Percentiles rank a stretch among this genome's conserved stretches.
phyloP scores from a whole-genome alignment of 2,888 invertebrate species.

The Cheilosia scutellata region DNA sequence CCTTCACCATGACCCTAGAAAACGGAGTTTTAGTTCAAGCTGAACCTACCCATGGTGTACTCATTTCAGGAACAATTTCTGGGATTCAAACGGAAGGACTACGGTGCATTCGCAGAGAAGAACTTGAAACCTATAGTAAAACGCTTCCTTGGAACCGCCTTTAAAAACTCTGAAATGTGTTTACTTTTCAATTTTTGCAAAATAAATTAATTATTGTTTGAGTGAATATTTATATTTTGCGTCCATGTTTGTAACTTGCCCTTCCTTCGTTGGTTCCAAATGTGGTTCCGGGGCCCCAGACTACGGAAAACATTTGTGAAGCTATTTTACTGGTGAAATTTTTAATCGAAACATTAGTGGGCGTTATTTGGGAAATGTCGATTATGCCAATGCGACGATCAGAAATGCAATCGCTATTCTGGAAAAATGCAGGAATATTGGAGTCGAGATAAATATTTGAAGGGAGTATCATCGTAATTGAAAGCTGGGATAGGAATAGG shows the following conservation, averaged over 20 bases:
- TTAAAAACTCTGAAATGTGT: conserved; percentile 52
- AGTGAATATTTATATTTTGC: background rate
- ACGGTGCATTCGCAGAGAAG: conserved; percentile 30
- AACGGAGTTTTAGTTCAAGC: conserved; percentile 80
- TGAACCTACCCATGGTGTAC: conserved; percentile 49
- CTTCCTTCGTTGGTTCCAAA: conserved; percentile 93
- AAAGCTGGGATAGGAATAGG: too few species aligned
- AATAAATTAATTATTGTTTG: conserved; percentile 2
- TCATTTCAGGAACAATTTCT: conserved; percentile 47
- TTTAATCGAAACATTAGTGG: conserved; percentile 84
- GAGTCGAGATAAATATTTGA: background rate
- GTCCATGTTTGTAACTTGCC: conserved; percentile 83
- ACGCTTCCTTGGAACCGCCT: conserved; percentile 19
- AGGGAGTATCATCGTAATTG: too few species aligned
- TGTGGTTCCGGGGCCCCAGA: conserved; percentile 94
- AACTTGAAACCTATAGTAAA: conserved; percentile 18
- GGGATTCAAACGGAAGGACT: conserved; percentile 49
- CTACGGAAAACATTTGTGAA: conserved; percentile 89
- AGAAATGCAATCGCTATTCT: conserved; percentile 91
- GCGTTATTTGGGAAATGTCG: conserved; percentile 84
- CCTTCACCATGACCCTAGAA: conserved; percentile 79
- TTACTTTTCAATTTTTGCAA: conserved; percentile 79
- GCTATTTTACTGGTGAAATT: conserved; percentile 88
- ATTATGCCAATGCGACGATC: conserved; percentile 92
- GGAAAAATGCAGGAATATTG: conserved; percentile 5